These are phyloP conservation scores for Arizona elegans DNA, from an alignment of 2,113 vertebrate species.

Conservation along the genomic window DNA sequence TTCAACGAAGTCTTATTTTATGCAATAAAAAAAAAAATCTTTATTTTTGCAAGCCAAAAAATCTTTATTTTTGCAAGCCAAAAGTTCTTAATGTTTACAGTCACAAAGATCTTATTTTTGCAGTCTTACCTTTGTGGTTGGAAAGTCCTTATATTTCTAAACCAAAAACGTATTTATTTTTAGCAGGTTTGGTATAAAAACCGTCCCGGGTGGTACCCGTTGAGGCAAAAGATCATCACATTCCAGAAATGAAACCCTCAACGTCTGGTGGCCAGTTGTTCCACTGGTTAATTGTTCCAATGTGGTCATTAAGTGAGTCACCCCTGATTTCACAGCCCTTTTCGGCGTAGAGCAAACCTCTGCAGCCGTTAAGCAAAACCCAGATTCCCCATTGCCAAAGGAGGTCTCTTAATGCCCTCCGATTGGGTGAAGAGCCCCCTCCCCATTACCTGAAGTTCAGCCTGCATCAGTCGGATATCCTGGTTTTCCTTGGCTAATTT, in stretches of 20 bases:
- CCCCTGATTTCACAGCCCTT: neutral
- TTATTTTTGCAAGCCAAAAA: too few relatives aligned
- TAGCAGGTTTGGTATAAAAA: neutral
- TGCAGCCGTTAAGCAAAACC: neutral
- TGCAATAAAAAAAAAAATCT: too few relatives aligned
- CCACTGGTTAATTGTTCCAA: too few relatives aligned
- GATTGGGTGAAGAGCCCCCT: neutral
- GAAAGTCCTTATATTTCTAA: too few relatives aligned
- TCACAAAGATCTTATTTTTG: too few relatives aligned
- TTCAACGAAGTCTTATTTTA: too few relatives aligned
- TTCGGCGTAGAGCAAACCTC: neutral
- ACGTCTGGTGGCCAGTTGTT: too few relatives aligned
- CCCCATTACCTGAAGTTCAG: slow-evolving; percentile 76
- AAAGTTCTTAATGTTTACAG: too few relatives aligned
- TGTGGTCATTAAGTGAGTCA: too few relatives aligned
- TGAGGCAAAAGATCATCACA: neutral
- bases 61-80: neutral
- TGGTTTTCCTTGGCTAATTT: slow-evolving; percentile 78
- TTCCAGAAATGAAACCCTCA: neutral
- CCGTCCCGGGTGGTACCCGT: neutral
- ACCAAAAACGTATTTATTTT: neutral
- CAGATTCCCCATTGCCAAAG: neutral
- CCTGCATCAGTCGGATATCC: slow-evolving; percentile 79
- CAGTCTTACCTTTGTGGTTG: too few relatives aligned
- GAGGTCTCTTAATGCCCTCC: neutral